These are phyloP conservation scores for Sesia apiformis DNA, from an alignment of 2,888 invertebrate genomes.

Conservation along the genomic window DNA sequence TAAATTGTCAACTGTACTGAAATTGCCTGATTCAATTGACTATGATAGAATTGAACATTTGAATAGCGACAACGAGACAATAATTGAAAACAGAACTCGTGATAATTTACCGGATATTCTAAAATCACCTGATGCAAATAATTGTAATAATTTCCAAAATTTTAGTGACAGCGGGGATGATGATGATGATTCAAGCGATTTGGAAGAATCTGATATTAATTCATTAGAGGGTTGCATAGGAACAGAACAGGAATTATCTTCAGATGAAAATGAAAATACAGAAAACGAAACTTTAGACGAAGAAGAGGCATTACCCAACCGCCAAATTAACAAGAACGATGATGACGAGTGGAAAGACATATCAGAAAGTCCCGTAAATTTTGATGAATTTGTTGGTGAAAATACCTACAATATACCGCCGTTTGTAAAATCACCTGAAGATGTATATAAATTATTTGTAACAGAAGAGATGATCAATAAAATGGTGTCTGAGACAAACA, in stretches of 20 bases:
- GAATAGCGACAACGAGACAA: conserved; percentile 8
- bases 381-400: too few relatives aligned
- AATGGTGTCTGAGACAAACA: too few relatives aligned
- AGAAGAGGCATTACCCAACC: conserved; percentile 9
- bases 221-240: conserved; percentile 9
- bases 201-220: conserved; percentile 10
- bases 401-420: too few relatives aligned
- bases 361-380: too few relatives aligned
- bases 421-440: too few relatives aligned
- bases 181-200: conserved; percentile 9
- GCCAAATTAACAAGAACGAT: conserved; percentile 11
- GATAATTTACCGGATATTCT: conserved; percentile 11
- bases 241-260: conserved; percentile 9
- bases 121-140: conserved; percentile 8
- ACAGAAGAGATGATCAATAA: too few relatives aligned
- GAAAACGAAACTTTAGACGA: conserved; percentile 8
- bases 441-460: too few relatives aligned
- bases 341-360: conserved; percentile 9
- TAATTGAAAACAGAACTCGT: conserved; percentile 9
- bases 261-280: conserved; percentile 8
- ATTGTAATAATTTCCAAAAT: conserved; percentile 12
- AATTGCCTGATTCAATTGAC: conserved; percentile 10
- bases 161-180: conserved; percentile 10
- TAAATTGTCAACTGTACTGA: conserved; percentile 12
- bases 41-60: conserved; percentile 11